Percentiles rank a stretch among this genome's conserved stretches.
These are phyloP conservation scores for Damaliscus lunatus DNA, from an alignment of 2,113 vertebrate species.

Conservation along the genomic window DNA sequence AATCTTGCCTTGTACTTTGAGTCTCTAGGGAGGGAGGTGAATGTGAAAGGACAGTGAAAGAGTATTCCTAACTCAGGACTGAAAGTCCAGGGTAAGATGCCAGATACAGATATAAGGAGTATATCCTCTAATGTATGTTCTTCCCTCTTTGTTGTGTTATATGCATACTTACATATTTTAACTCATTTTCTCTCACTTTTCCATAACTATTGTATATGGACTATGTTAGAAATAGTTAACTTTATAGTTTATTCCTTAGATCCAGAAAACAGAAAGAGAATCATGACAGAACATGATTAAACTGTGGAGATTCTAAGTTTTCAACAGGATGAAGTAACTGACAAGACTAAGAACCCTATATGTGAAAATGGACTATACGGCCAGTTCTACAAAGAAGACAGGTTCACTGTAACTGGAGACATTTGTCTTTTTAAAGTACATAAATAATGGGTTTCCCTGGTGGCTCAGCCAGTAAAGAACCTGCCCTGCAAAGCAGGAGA, in stretches of 20 bases:
- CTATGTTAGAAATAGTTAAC: not conserved
- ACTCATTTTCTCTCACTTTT: not conserved
- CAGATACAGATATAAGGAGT: not conserved
- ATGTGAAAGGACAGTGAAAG: not conserved
- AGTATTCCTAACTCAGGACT: not conserved
- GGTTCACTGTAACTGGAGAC: not conserved
- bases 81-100: not conserved
- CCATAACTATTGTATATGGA: not conserved
- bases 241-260: not conserved
- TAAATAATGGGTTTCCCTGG: not conserved
- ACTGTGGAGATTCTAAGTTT: not conserved
- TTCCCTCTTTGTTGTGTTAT: not conserved
- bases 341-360: not conserved
- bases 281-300: not conserved
- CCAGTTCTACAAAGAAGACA: not conserved
- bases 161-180: not conserved
- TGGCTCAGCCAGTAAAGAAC: not conserved
- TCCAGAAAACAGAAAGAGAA: not conserved
- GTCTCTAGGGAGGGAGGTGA: not conserved
- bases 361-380: not conserved
- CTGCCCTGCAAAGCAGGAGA: not conserved
- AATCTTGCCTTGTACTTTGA: not conserved
- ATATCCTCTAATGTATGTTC: not conserved
- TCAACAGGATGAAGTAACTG: not conserved
- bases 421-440: not conserved